Percentiles rank a stretch among this genome's conserved stretches.
phyloP scores from a whole-genome alignment of 1,140 invertebrate genomes.

The Drosophila melanogaster region Release_6_plus_ISO1_MT NT_033779.5:16463001-16463500 shows the following conservation, averaged over 20 bases:
- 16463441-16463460: slow-evolving; percentile 47
- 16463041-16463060: slow-evolving; percentile 13
- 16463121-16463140: background rate
- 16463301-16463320: background rate
- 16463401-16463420: slow-evolving; percentile 59
- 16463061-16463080: slow-evolving; percentile 55
- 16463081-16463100: slow-evolving; percentile 67
- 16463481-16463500: slow-evolving; percentile 44
- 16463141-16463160: background rate
- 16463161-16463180: no score
- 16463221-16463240: no score
- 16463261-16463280: no score
- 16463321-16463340: background rate
- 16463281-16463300: background rate
- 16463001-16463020: slow-evolving; percentile 31
- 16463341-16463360: background rate
- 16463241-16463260: no score
- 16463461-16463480: slow-evolving; percentile 46
- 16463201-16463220: background rate
- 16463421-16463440: slow-evolving; percentile 76
- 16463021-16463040: slow-evolving; percentile 1
- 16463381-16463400: slow-evolving; percentile 36
- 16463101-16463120: background rate
- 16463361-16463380: background rate
- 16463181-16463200: background rate